These are phyloP conservation scores for Pristionchus fissidentatus DNA, from an alignment of 2,888 invertebrate species.

Conservation along the genomic window DNA sequence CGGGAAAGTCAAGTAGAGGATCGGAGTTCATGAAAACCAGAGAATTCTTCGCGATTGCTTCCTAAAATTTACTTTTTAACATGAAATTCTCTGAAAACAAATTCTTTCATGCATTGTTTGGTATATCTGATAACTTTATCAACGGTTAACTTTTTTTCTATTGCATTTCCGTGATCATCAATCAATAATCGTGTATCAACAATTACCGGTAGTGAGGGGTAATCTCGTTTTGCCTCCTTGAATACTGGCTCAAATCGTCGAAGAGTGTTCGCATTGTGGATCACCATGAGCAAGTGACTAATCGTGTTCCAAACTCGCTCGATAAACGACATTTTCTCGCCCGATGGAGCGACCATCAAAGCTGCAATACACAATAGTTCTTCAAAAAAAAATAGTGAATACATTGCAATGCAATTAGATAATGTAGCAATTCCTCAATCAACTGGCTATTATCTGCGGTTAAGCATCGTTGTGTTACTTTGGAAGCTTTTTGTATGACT, in stretches of 20 bases:
- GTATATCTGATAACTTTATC: neutral
- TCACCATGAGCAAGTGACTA: neutral
- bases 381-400: neutral
- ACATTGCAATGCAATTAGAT: neutral
- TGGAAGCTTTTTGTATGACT: too few relatives aligned
- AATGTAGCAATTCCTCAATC: neutral
- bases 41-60: slow-evolving; percentile 49
- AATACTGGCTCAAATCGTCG: neutral
- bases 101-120: neutral
- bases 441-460: too few relatives aligned
- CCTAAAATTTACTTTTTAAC: slow-evolving; percentile 51
- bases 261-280: slow-evolving; percentile 11
- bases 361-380: neutral
- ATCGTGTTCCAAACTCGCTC: neutral
- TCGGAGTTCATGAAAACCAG: slow-evolving; percentile 45
- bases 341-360: slow-evolving; percentile 23
- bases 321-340: slow-evolving; percentile 27
- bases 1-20: slow-evolving; percentile 32
- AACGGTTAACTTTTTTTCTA: too few relatives aligned
- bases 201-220: neutral
- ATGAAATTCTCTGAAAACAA: neutral
- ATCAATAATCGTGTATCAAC: neutral
- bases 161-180: too few relatives aligned
- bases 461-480: too few relatives aligned
- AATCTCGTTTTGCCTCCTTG: neutral